Evolutionary conservation across 2,888 invertebrate species (phyloP).

Genomic region (Autographa gamma): DNA sequence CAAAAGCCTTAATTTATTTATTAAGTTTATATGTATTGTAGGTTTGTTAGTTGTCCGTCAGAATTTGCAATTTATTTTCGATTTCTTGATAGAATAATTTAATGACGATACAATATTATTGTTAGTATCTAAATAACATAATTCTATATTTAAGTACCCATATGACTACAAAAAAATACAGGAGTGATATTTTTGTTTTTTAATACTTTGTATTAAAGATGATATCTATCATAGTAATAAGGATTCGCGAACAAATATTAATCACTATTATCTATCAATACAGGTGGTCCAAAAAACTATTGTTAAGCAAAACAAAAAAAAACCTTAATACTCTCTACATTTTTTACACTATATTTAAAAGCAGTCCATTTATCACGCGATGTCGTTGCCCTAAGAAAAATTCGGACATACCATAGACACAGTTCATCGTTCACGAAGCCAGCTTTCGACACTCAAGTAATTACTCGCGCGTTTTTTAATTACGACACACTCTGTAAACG

Average conservation of each 20-base stretch:
- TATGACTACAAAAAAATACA: too few relatives aligned
- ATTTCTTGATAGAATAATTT: too few relatives aligned
- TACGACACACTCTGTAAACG: conserved; percentile 69
- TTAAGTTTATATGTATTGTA: too few relatives aligned
- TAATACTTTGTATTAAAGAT: neutral
- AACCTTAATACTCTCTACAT: neutral
- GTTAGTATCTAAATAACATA: too few relatives aligned
- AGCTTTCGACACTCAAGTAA: conserved; percentile 63
- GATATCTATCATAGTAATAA: neutral
- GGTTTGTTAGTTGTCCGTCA: too few relatives aligned
- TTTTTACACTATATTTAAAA: conserved; percentile 31
- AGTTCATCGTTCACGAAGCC: conserved; percentile 63
- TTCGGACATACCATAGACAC: conserved; percentile 65
- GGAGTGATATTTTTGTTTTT: too few relatives aligned
- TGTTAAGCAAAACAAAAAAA: conserved; percentile 1
- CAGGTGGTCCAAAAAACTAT: conserved; percentile 13
- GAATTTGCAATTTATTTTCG: too few relatives aligned
- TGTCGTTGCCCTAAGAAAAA: conserved; percentile 66
- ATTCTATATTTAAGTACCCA: too few relatives aligned
- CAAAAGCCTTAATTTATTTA: too few relatives aligned
- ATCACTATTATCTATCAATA: neutral
- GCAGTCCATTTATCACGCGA: conserved; percentile 47
- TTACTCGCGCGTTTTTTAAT: conserved; percentile 68
- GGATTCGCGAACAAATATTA: neutral
- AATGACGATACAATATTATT: too few relatives aligned